phyloP scores from a whole-genome alignment of 2,797 vertebrate species.

The Remorina albescens region DNA sequence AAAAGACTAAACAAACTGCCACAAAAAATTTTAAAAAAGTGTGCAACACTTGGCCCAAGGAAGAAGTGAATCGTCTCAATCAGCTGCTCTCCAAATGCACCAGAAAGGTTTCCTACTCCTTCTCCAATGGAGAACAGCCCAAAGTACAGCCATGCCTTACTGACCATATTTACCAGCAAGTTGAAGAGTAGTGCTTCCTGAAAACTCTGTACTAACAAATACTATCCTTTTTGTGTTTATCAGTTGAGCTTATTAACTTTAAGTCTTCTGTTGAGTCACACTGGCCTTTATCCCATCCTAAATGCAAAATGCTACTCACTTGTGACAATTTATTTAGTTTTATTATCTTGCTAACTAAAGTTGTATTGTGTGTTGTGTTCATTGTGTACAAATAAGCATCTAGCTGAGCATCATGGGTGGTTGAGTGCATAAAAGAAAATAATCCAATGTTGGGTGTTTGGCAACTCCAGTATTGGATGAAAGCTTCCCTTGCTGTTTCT shows the following conservation, averaged over 20 bases:
- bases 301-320: slow-evolving; percentile 17
- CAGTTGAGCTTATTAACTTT: slow-evolving; percentile 36
- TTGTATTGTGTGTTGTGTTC: slow-evolving; percentile 34
- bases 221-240: slow-evolving; percentile 35
- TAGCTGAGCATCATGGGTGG: slow-evolving; percentile 27
- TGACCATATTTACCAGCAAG: slow-evolving; percentile 15
- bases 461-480: slow-evolving; percentile 54
- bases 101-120: slow-evolving; percentile 25
- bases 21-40: neutral
- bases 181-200: slow-evolving; percentile 48
- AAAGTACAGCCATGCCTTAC: slow-evolving; percentile 36
- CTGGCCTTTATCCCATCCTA: slow-evolving; percentile 22
- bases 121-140: slow-evolving; percentile 54
- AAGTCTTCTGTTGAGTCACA: slow-evolving; percentile 21
- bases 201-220: slow-evolving; percentile 37
- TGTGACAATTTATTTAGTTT: slow-evolving; percentile 48
- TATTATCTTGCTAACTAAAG: slow-evolving; percentile 20
- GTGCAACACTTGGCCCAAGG: slow-evolving; percentile 24
- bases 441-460: neutral
- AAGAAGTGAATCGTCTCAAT: neutral
- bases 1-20: neutral
- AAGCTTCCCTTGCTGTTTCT: slow-evolving; percentile 39
- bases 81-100: slow-evolving; percentile 12
- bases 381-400: too few species aligned
- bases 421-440: slow-evolving; percentile 16